These are phyloP conservation scores for Limanda limanda DNA, from an alignment of 2,113 vertebrate genomes.

Conservation along the genomic window DNA sequence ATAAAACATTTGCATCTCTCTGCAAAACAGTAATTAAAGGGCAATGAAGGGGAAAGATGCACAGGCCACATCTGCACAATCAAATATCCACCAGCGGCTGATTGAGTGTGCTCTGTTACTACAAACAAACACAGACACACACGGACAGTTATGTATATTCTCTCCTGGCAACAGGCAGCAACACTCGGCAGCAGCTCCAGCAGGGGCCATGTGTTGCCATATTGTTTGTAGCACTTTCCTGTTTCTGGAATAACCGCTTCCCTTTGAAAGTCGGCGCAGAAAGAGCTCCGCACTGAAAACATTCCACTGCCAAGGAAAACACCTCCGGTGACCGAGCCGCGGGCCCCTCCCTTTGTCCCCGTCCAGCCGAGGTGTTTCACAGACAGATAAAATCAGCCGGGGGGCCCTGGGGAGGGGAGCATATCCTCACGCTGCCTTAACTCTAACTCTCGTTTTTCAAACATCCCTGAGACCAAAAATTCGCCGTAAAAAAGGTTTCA, in stretches of 20 bases:
- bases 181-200: slow-evolving; percentile 45
- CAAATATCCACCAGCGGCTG: slow-evolving; percentile 36
- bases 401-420: slow-evolving; percentile 54
- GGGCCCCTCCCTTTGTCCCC: slow-evolving; percentile 73
- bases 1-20: slow-evolving; percentile 24
- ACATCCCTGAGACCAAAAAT: slow-evolving; percentile 1
- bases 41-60: slow-evolving; percentile 29
- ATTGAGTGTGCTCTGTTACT: slow-evolving; percentile 40
- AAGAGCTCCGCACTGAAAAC: slow-evolving; percentile 74
- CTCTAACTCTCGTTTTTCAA: slow-evolving; percentile 42
- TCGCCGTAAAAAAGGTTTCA: slow-evolving; percentile 39
- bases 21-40: slow-evolving; percentile 48
- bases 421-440: slow-evolving; percentile 43
- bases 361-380: slow-evolving; percentile 66
- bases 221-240: slow-evolving; percentile 84
- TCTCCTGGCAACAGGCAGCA: slow-evolving; percentile 59
- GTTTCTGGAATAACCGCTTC: slow-evolving; percentile 80
- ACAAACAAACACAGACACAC: slow-evolving; percentile 51
- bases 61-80: slow-evolving; percentile 66
- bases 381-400: slow-evolving; percentile 64
- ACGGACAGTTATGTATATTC: slow-evolving; percentile 39
- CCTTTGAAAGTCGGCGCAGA: slow-evolving; percentile 72
- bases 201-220: slow-evolving; percentile 69
- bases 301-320: slow-evolving; percentile 84
- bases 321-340: slow-evolving; percentile 75